Conservation (phyloP, 1,140 invertebrate genomes). For the Drosophila albomicans region DNA sequence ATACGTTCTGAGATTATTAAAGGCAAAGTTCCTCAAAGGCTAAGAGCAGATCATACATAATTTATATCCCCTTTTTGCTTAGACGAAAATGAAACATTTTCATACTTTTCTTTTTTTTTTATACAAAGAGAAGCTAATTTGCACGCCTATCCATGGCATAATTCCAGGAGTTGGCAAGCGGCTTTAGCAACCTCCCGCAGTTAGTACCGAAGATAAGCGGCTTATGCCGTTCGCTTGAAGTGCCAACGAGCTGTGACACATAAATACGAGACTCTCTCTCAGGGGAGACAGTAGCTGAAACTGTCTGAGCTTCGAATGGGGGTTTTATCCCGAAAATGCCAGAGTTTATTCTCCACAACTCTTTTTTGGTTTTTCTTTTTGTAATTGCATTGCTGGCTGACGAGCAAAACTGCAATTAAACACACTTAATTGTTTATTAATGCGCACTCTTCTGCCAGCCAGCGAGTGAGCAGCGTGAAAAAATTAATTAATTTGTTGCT, state of each 20-base stretch:
- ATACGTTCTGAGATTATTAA: conserved; percentile 7
- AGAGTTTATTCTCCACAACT: background rate
- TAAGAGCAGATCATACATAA: conserved; percentile 26
- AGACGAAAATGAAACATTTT: conserved; percentile 1
- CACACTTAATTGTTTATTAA: conserved; percentile 79
- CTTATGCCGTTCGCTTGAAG: conserved; percentile 46
- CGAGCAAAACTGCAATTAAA: conserved; percentile 68
- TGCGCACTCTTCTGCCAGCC: conserved; percentile 61
- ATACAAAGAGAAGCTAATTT: conserved; percentile 38
- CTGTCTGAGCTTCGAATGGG: conserved; percentile 1
- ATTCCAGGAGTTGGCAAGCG: conserved; percentile 36
- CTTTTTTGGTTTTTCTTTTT: background rate
- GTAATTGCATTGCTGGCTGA: background rate
- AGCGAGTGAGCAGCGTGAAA: conserved; percentile 57
- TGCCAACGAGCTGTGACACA: conserved; percentile 38
- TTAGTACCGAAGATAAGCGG: conserved; percentile 32
- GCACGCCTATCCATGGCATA: conserved; percentile 22
- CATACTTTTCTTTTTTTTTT: background rate
- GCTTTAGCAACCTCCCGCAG: conserved; percentile 2
- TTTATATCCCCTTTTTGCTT: conserved; percentile 22
- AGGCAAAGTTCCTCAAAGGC: conserved; percentile 8
- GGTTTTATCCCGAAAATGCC: background rate
- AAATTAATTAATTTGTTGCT: conserved; percentile 80
- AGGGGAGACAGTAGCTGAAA: background rate
- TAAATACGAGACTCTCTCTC: conserved; percentile 1